Conservation (phyloP, 2,888 invertebrate genomes). For the Meganola albula region DNA sequence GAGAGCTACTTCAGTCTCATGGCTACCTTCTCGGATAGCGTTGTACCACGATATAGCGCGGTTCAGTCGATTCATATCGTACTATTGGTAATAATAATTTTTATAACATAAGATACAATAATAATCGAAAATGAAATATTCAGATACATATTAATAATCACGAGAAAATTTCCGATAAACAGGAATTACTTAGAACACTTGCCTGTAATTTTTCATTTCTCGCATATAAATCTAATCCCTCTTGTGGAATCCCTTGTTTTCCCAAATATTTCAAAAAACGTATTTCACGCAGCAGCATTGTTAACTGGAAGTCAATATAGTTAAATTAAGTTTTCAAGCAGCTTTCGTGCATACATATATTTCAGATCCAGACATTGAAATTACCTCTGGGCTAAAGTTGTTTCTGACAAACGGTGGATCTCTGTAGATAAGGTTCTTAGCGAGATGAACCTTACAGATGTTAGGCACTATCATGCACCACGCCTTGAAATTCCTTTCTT, state of each 20-base stretch:
- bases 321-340: too few species aligned
- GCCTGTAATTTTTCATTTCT: constrained; percentile 84
- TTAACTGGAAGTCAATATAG: constrained; percentile 81
- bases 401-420: constrained; percentile 75
- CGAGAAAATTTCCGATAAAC: too few species aligned
- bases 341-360: too few species aligned
- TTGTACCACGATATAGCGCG: constrained; percentile 91
- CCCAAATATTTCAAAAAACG: constrained; percentile 85
- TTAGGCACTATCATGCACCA: constrained; percentile 84
- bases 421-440: constrained; percentile 78
- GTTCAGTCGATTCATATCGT: constrained; percentile 73
- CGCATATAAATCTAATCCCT: constrained; percentile 80
- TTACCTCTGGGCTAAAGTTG: constrained; percentile 84
- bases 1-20: constrained; percentile 86
- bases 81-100: too few species aligned
- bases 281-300: constrained; percentile 87
- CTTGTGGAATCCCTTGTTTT: constrained; percentile 79
- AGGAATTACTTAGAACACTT: too few species aligned
- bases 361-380: too few species aligned
- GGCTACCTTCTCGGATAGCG: constrained; percentile 83
- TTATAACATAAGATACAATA: too few species aligned
- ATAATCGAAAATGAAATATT: too few species aligned
- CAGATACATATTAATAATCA: too few species aligned
- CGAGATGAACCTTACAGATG: constrained; percentile 80
- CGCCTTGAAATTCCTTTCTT: constrained; percentile 79